Conservation (phyloP, 2,113 vertebrate species). For the Oryzias celebensis region DNA sequence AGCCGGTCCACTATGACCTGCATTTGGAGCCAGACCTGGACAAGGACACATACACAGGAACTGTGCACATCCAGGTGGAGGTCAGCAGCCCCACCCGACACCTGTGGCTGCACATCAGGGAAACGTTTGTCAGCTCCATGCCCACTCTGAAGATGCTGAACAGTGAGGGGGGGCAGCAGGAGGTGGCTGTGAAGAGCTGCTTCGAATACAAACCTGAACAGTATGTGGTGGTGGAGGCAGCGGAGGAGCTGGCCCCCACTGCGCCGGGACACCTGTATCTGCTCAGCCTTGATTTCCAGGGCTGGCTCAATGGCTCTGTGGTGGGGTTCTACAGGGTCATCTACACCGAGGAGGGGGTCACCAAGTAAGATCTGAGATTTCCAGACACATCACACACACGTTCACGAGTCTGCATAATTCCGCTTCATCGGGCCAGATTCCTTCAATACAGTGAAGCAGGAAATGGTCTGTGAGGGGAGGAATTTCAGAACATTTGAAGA, state of each 20-base stretch:
- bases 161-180: conserved; percentile 1
- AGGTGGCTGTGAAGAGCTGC: conserved; percentile 76
- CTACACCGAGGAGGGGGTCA: conserved; percentile 78
- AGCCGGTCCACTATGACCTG: conserved; percentile 87
- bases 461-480: no score
- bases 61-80: conserved; percentile 76
- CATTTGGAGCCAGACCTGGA: conserved; percentile 83
- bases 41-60: conserved; percentile 83
- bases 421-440: background rate
- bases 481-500: no score
- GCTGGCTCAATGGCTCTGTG: conserved; percentile 88
- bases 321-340: conserved; percentile 95
- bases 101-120: conserved; percentile 92
- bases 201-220: conserved; percentile 84
- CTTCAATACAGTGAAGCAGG: no score
- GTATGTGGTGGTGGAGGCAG: conserved; percentile 86
- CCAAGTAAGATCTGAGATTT: conserved; percentile 80
- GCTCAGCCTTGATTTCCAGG: conserved; percentile 87
- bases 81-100: conserved; percentile 68
- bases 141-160: conserved; percentile 69
- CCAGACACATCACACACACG: background rate
- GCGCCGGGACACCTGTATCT: conserved; percentile 60
- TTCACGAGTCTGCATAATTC: background rate
- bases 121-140: conserved; percentile 79
- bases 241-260: conserved; percentile 51